Conservation (phyloP, 2,113 vertebrate species). For the Phalacrocorax carbo region DNA sequence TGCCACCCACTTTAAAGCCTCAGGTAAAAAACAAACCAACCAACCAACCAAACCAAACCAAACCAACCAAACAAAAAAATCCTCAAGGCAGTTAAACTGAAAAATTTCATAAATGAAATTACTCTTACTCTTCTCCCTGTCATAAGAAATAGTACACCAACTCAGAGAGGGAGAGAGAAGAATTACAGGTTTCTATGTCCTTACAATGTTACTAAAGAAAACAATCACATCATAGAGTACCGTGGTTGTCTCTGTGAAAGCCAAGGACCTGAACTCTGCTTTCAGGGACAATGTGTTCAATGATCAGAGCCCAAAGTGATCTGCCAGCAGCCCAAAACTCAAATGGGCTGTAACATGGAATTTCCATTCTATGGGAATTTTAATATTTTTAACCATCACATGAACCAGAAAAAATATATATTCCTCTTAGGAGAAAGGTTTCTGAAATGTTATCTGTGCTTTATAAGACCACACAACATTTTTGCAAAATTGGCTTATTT, state of each 20-base stretch:
- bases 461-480: background rate
- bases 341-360: background rate
- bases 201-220: background rate
- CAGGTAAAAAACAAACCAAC: background rate
- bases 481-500: background rate
- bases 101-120: background rate
- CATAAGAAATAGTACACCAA: background rate
- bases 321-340: background rate
- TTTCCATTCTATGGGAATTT: background rate
- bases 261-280: background rate
- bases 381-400: background rate
- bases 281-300: background rate
- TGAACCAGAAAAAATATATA: background rate
- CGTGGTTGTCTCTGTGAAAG: background rate
- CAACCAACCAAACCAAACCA: no score
- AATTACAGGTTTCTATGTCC: background rate
- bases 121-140: background rate
- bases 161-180: background rate
- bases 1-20: background rate
- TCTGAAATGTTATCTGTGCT: background rate
- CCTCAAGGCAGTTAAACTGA: background rate
- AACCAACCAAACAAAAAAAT: background rate
- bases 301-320: background rate
- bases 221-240: background rate
- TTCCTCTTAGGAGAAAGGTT: background rate